These are phyloP conservation scores for Apocrypta bakeri DNA, from an alignment of 1,140 invertebrate genomes.

Conservation along the genomic window DNA sequence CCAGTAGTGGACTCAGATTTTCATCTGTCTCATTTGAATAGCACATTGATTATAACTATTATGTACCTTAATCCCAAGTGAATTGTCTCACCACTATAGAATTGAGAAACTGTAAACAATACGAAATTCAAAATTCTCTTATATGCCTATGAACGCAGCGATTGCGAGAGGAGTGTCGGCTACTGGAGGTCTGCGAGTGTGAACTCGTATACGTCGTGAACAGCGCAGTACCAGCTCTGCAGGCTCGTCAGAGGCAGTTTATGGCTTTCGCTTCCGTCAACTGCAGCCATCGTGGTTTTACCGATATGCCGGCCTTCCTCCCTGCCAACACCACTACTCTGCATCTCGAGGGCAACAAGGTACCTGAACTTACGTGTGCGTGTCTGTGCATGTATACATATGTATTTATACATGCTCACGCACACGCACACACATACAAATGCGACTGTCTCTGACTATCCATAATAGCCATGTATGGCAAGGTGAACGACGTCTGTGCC, in stretches of 20 bases:
- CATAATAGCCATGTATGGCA: not conserved
- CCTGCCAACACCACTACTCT: constrained; percentile 77
- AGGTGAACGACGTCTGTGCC: no score
- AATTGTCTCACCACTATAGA: no score
- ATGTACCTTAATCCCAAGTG: no score
- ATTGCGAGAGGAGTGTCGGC: constrained; percentile 37
- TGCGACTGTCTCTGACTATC: not conserved
- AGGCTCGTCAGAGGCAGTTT: constrained; percentile 65
- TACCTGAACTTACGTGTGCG: constrained; percentile 54
- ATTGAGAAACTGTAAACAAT: no score
- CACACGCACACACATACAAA: no score
- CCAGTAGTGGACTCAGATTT: no score
- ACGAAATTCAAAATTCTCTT: no score
- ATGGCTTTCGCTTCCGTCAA: constrained; percentile 75
- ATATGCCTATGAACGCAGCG: no score
- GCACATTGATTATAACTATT: no score
- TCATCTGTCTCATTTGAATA: no score
- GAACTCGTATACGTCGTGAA: constrained; percentile 71
- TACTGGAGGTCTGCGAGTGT: constrained; percentile 62
- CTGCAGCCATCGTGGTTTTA: constrained; percentile 74
- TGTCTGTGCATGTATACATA: not conserved
- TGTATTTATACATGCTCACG: not conserved
- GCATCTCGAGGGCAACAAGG: constrained; percentile 75
- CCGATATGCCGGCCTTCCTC: constrained; percentile 74
- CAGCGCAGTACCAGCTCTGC: constrained; percentile 53